Conservation (phyloP, 1,140 invertebrate species). For the Solenopsis invicta region DNA sequence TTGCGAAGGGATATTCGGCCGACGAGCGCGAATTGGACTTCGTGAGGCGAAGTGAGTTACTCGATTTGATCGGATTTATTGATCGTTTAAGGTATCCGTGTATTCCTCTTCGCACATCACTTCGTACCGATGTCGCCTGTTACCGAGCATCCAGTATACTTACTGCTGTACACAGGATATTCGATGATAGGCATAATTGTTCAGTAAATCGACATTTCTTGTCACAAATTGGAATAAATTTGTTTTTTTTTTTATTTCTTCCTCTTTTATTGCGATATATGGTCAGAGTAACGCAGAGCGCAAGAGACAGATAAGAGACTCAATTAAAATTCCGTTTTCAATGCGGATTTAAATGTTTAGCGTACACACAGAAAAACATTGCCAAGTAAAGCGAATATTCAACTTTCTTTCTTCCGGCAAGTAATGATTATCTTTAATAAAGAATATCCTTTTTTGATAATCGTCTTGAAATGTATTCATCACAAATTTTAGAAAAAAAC, state of each 20-base stretch:
- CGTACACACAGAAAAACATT: too few relatives aligned
- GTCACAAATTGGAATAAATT: constrained; percentile 9
- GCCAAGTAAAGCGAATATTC: too few relatives aligned
- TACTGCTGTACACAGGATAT: neutral
- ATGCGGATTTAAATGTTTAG: neutral
- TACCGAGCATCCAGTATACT: neutral
- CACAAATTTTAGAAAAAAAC: too few relatives aligned
- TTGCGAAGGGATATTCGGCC: constrained; percentile 33
- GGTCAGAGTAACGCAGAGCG: neutral
- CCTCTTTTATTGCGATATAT: neutral
- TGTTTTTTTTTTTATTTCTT: neutral
- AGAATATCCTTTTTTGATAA: too few relatives aligned
- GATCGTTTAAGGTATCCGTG: constrained; percentile 17
- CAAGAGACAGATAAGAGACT: neutral
- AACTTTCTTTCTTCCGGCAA: too few relatives aligned
- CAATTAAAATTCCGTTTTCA: neutral
- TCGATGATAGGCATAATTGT: constrained; percentile 6
- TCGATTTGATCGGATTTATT: constrained; percentile 45
- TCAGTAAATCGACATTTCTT: constrained; percentile 2
- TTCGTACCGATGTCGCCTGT: constrained; percentile 3
- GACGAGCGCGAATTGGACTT: constrained; percentile 42
- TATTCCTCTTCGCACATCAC: neutral
- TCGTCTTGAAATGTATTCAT: too few relatives aligned
- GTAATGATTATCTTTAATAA: too few relatives aligned
- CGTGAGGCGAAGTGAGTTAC: neutral